A percentile compares a stretch with the other conserved stretches of the same genome.
phyloP scores from a whole-genome alignment of 2,113 vertebrate genomes.

The Anthoscopus minutus region DNA sequence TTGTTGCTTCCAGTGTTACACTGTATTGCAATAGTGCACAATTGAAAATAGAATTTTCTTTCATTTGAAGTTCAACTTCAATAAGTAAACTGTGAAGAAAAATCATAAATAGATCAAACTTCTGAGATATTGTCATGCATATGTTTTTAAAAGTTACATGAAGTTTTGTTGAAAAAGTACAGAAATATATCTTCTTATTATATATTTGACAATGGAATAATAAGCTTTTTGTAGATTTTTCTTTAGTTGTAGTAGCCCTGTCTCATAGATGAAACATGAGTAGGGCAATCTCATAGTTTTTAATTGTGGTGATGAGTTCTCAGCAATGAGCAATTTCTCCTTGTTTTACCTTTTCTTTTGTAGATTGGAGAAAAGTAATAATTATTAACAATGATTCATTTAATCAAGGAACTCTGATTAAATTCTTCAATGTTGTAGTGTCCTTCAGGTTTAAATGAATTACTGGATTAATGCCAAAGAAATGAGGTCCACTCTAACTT shows the following conservation, averaged over 20 bases:
- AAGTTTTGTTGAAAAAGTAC: not conserved
- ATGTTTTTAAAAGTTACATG: not conserved
- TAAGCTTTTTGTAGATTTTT: not conserved
- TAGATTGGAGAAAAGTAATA: not conserved
- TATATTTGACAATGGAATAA: not conserved
- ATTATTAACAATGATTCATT: not conserved
- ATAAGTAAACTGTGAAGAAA: not conserved
- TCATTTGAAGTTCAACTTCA: not conserved
- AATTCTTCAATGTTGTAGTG: not conserved
- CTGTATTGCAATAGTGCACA: not conserved
- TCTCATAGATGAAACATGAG: not conserved
- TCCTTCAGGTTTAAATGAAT: not conserved
- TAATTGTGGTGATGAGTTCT: not conserved
- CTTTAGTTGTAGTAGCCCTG: not conserved
- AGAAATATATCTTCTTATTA: rapidly evolving
- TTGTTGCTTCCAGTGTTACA: not conserved
- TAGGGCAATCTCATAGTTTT: not conserved
- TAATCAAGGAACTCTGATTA: not conserved
- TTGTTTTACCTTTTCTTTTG: not conserved
- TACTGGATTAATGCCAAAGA: not conserved
- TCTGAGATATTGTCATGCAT: not conserved
- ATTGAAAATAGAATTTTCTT: not conserved
- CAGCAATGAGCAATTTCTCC: not conserved
- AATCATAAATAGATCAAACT: not conserved
- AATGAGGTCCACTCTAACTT: not conserved